Conservation (phyloP, 2,113 vertebrate genomes). For the Mionectes macconnelli region DNA sequence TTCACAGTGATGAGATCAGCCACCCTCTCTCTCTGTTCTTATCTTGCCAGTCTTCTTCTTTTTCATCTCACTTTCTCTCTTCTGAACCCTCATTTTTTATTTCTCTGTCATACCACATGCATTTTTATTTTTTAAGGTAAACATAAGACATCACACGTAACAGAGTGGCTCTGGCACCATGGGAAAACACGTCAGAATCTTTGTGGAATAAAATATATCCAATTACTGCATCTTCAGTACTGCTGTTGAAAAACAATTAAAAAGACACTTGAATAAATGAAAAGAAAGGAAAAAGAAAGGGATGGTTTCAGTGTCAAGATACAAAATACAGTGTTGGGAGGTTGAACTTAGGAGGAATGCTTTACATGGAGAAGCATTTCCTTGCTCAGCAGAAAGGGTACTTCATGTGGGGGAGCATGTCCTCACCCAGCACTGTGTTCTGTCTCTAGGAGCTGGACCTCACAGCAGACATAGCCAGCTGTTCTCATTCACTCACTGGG, state of each 20-base stretch:
- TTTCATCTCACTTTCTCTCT: not conserved
- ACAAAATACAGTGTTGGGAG: not conserved
- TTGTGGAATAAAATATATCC: not conserved
- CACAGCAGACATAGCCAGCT: accelerated
- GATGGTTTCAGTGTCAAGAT: not conserved
- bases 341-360: not conserved
- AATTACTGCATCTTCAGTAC: not conserved
- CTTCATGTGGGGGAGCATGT: not conserved
- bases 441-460: not conserved
- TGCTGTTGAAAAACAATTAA: not conserved
- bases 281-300: not conserved
- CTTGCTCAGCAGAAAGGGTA: not conserved
- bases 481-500: not conserved
- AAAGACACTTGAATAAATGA: not conserved
- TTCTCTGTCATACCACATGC: not conserved
- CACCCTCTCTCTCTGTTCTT: not conserved
- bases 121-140: not conserved
- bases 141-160: not conserved
- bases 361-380: not conserved
- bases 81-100: not conserved
- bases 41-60: not conserved
- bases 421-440: not conserved
- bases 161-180: not conserved
- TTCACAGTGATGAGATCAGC: not conserved
- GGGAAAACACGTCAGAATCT: not conserved